These are phyloP conservation scores for Cantharis nigra DNA, from an alignment of 2,888 invertebrate species.

Conservation along the genomic window DNA sequence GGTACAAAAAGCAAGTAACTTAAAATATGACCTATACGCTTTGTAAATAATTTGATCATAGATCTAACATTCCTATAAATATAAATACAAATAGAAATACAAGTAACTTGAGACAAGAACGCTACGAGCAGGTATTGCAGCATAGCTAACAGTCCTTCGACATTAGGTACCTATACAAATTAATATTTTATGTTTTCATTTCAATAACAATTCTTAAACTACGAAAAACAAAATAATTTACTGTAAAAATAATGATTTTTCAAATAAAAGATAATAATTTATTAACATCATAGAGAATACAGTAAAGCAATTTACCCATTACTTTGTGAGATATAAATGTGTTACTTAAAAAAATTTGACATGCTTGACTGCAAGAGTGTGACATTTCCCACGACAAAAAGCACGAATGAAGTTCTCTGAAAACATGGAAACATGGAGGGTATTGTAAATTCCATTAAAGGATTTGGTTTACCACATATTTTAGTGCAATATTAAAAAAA, in stretches of 20 bases:
- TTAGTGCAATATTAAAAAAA: background rate
- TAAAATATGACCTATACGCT: conserved; percentile 3
- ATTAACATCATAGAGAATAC: background rate
- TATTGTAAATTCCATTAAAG: conserved; percentile 11
- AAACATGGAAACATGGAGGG: conserved; percentile 11
- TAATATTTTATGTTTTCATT: background rate
- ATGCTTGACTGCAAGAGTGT: conserved; percentile 14
- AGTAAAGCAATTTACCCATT: background rate
- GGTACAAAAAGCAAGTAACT: background rate
- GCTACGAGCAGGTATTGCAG: background rate
- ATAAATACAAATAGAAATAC: conserved; percentile 9
- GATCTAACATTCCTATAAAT: conserved; percentile 10
- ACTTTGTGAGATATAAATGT: background rate
- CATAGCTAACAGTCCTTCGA: background rate
- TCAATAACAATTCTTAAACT: background rate
- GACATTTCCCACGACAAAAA: conserved; percentile 22
- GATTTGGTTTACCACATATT: conserved; percentile 3
- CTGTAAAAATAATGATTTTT: background rate
- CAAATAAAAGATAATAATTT: background rate
- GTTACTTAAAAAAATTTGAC: background rate
- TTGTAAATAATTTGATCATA: conserved; percentile 12
- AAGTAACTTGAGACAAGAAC: background rate
- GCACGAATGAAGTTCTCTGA: conserved; percentile 4
- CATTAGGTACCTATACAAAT: background rate
- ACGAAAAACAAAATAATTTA: background rate